Base-by-base conservation (phyloP, 2,888 invertebrate genomes). In the Cynaeus angustus region DNA sequence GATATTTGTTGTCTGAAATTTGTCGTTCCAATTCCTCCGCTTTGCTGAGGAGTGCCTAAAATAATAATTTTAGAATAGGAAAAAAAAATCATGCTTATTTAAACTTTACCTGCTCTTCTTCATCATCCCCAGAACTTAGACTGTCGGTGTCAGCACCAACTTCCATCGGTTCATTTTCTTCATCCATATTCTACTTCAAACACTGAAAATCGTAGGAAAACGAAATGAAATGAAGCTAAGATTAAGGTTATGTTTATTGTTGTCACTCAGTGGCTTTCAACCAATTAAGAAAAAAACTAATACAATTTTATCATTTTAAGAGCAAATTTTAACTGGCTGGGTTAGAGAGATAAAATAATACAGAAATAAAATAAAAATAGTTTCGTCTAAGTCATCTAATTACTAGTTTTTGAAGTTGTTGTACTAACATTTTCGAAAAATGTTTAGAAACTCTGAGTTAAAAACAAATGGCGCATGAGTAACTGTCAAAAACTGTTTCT, bases 1-100 rank as follows among this genome's bases (percentile, higher is more conserved):
- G 86, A 78, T 91, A 94, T 0, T 92, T 91, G 82, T 93, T 91
- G 48, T 88, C 85, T n/a, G 85, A 82, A 21, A 92, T 84, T 56
- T 84, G 82, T 2, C 81, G 77, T 79, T 91, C 89, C 10, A 91
- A 78, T 67, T 87, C 86, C 10, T 83, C 81, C n/a, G 88, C 88
- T 76, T 86, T 86, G 16, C 82, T 81, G 75, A 88, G 85, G 72
- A 87, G 75, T 28, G 83, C 75, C 46, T 37, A 21, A 45, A 64
- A 68, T 12, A 8, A 4, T 16, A 52, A n/a, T 12, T 16, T 14
- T 28, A 38, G n/a, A n/a, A n/a, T n/a, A n/a, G n/a, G n/a, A n/a
- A 28, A 30, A 33, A 13, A 26, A 43, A 41, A 30, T 41, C 30
- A 12, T 9, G 10, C 21, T 21, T 21, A 4, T 4, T 21, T 21